These are phyloP conservation scores for Caenorhabditis imperialis DNA, from an alignment of 2,888 invertebrate genomes.

Conservation along the genomic window DNA sequence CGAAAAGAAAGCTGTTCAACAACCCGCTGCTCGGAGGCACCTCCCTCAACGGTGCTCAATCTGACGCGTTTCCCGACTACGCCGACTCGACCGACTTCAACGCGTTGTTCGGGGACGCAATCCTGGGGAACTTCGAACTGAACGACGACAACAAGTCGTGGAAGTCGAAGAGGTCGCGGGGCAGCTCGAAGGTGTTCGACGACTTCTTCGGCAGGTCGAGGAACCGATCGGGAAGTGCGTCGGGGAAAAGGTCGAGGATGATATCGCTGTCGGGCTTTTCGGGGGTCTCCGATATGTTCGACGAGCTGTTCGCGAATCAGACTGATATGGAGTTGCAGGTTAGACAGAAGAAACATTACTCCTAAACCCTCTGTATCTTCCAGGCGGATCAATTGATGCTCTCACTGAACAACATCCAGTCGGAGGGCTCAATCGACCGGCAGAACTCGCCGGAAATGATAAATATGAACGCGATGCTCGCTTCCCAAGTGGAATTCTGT, in stretches of 20 bases:
- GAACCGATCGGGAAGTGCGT: constrained; percentile 52
- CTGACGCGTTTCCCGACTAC: constrained; percentile 35
- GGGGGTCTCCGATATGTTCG: constrained; percentile 63
- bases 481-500: constrained; percentile 63
- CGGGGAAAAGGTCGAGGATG: constrained; percentile 49
- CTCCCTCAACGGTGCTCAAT: neutral
- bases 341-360: too few species aligned
- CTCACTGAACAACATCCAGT: constrained; percentile 61
- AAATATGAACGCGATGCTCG: constrained; percentile 49
- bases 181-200: constrained; percentile 58
- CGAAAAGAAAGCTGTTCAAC: constrained; percentile 39
- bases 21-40: constrained; percentile 24
- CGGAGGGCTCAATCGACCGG: constrained; percentile 61
- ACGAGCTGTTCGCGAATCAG: constrained; percentile 56
- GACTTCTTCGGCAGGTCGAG: constrained; percentile 46
- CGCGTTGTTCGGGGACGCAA: constrained; percentile 43
- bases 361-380: too few species aligned
- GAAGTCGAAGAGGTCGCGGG: constrained; percentile 60
- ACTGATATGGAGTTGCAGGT: constrained; percentile 41
- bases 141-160: constrained; percentile 61
- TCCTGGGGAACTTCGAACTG: constrained; percentile 35
- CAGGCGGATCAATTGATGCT: constrained; percentile 62
- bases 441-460: constrained; percentile 60
- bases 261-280: constrained; percentile 62
- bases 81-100: constrained; percentile 49